phyloP scores from a whole-genome alignment of 2,113 vertebrate species.

The Thermophis baileyi region DNA sequence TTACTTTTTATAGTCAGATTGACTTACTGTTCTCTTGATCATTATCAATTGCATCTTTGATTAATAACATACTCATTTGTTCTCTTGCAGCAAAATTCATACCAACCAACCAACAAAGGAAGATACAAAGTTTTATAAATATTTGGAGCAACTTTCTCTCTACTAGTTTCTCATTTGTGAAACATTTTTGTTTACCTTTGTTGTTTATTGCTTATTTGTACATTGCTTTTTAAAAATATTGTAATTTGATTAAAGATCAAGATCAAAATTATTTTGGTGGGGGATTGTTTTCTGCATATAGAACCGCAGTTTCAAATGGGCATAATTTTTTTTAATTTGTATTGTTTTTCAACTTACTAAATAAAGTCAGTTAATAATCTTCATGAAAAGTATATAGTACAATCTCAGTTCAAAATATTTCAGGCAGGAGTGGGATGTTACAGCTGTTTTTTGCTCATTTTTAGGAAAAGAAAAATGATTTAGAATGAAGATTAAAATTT shows the following conservation, averaged over 20 bases:
- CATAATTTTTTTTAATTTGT: slow-evolving; percentile 60
- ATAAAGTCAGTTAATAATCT: slow-evolving; percentile 54
- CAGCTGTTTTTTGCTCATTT: slow-evolving; percentile 33
- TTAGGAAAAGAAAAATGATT: slow-evolving; percentile 35
- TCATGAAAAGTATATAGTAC: slow-evolving; percentile 34
- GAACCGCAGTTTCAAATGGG: slow-evolving; percentile 51
- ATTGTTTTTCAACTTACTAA: slow-evolving; percentile 44
- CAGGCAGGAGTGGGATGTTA: slow-evolving; percentile 47
- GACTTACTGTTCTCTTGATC: background rate
- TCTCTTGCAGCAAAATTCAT: slow-evolving; percentile 93
- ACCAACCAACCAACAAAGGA: slow-evolving; percentile 98
- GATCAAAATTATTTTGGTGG: slow-evolving; percentile 55
- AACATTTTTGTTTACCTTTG: slow-evolving; percentile 62
- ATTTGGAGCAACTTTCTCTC: slow-evolving; percentile 40
- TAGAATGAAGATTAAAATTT: slow-evolving; percentile 58
- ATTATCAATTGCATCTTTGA: slow-evolving; percentile 10
- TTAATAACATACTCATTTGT: slow-evolving; percentile 40
- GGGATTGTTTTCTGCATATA: slow-evolving; percentile 53
- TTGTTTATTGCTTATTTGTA: slow-evolving; percentile 72
- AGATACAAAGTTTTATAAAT: slow-evolving; percentile 96
- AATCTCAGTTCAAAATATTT: slow-evolving; percentile 44
- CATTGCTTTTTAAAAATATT: slow-evolving; percentile 68
- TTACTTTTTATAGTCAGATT: background rate
- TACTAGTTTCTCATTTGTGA: slow-evolving; percentile 63
- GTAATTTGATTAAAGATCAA: slow-evolving; percentile 67